Base-by-base conservation (phyloP, 92 coral and sea anemone species). In the Scolanthus callimorphus region DNA sequence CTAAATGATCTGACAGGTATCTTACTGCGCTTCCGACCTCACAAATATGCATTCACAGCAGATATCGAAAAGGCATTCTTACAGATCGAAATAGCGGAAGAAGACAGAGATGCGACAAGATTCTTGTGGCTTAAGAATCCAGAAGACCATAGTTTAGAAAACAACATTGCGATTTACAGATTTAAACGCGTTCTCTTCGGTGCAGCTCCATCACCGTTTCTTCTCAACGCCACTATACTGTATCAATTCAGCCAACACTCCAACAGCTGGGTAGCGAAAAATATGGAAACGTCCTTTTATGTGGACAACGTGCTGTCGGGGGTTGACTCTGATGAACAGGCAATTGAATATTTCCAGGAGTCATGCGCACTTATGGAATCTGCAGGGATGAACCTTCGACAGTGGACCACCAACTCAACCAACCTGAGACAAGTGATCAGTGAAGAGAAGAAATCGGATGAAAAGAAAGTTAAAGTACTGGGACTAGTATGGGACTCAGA, bases 401-500 rank as follows among this genome's bases (percentile, higher is more conserved):
- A 68, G 48, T 76, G 69, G 76, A 51, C 76, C 28, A 58, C 82
- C 29, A 76, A 76, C n/a, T n/a, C n/a, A n/a, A n/a, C n/a, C n/a
- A n/a, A n/a, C n/a, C n/a, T n/a, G n/a, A n/a, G n/a, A n/a, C n/a
- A n/a, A n/a, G n/a, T n/a, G n/a, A n/a, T n/a, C n/a, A n/a, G n/a
- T n/a, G n/a, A n/a, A n/a, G n/a, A n/a, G n/a, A n/a, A n/a, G n/a
- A n/a, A n/a, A n/a, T n/a, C n/a, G n/a, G n/a, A n/a, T n/a, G n/a
- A n/a, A n/a, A n/a, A n/a, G n/a, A n/a, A n/a, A n/a, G n/a, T n/a
- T n/a, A n/a, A n/a, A n/a, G n/a, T n/a, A n/a, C n/a, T n/a, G n/a
- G n/a, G n/a, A n/a, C n/a, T n/a, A n/a, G n/a, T n/a, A n/a, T n/a
- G n/a, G n/a, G n/a, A n/a, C n/a, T n/a, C n/a, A n/a, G n/a, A n/a